Evolutionary conservation across 1,140 invertebrate genomes (phyloP), one percentile per base, ranked within the genome.

Genomic region (Brachystomella parvula): DNA sequence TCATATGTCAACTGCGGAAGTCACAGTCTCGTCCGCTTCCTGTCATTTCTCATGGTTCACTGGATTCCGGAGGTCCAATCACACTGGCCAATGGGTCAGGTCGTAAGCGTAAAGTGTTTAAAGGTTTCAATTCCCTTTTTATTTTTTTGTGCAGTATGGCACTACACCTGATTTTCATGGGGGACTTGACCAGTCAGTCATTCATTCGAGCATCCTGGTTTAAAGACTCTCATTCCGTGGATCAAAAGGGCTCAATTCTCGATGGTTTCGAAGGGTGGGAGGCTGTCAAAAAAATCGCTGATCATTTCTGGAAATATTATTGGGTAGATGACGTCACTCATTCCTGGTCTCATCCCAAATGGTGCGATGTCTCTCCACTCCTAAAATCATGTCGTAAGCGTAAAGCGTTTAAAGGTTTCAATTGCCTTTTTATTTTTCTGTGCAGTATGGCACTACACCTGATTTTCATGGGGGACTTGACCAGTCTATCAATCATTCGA

Each of bases 1-100:
- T 75, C 17, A 78, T 78, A 76, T 76, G 69, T 1, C 47, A 77
- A 47, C 66, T 79, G 9, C 77, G 77, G 15, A 32, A 39, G 6
- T 26, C 53, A 12, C 61, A 76, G 56, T 65, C 78, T 1, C 68
- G 39, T 30, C 64, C 70, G 26, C 17, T 28, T 3, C 61, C 68
- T 59, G 72, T 76, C 17, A 78, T 78, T 65, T 65, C 61, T 15
- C 44, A 57, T 21, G 59, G 64, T 15, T 74, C 73, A 30, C 61
- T 78, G 1, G 76, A 77, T 67, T 77, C 69, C 66, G 70, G 71
- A 31, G 76, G 75, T 28, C 75, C 76, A 2, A 29, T 59, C 30
- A 15, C 12, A 26, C 3, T 62, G 26, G 26, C 26, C 26, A 15
- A 9, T 17, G 30, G 3, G 2, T 3, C 30, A 12, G 57, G 57